Conservation (phyloP, 2,797 vertebrate genomes). For the Cossypha heuglini region DNA sequence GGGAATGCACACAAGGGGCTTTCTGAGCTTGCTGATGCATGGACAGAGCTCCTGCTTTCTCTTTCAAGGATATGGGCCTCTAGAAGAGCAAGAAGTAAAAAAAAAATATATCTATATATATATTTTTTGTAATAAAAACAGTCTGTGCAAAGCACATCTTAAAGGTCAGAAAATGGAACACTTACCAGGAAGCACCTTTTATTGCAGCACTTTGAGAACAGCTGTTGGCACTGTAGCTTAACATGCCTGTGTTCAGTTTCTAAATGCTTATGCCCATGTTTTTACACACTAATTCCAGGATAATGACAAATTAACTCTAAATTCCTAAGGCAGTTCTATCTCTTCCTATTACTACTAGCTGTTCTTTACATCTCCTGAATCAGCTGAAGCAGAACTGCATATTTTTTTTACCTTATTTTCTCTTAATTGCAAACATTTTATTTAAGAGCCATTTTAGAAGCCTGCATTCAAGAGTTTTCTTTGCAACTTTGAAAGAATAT, state of each 20-base stretch:
- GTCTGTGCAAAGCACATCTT: background rate
- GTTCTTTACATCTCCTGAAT: background rate
- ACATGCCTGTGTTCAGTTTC: background rate
- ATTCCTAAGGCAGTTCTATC: background rate
- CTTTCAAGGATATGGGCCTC: background rate
- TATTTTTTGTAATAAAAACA: background rate
- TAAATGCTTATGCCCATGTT: background rate
- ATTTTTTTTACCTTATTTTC: background rate
- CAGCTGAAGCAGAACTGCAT: background rate
- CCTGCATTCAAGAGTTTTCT: background rate
- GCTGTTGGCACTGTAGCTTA: background rate
- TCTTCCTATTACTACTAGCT: background rate
- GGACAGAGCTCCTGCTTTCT: background rate
- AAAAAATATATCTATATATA: background rate
- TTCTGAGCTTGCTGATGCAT: background rate
- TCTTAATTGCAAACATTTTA: background rate
- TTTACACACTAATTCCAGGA: background rate
- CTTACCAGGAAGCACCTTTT: background rate
- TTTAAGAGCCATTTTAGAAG: background rate
- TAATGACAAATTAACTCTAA: background rate
- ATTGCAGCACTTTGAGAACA: background rate
- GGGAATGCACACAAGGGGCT: background rate
- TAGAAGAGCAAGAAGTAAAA: background rate
- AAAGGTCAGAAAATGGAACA: background rate
- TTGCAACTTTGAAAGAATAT: background rate